Percentiles rank a stretch among this genome's conserved stretches.
These are phyloP conservation scores for Ips nitidus DNA, from an alignment of 1,140 invertebrate genomes.

Conservation along the genomic window DNA sequence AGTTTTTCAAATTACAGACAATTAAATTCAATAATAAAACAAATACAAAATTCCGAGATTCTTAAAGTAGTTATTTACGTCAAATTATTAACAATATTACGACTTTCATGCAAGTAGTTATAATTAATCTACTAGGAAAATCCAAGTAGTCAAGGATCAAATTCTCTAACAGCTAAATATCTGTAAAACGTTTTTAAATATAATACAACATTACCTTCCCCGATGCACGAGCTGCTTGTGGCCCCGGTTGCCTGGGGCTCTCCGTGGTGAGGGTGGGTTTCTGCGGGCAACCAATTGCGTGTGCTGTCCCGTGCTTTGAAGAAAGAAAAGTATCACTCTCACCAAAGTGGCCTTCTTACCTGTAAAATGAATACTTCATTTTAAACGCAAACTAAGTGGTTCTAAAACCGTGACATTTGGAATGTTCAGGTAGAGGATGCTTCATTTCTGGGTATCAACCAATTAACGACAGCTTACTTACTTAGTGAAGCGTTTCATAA, in stretches of 20 bases:
- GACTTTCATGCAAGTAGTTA: too few species aligned
- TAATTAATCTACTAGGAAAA: too few species aligned
- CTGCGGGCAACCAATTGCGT: slow-evolving; percentile 34
- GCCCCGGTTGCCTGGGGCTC: slow-evolving; percentile 93
- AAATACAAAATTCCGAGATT: too few species aligned
- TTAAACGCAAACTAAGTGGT: background rate
- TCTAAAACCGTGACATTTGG: background rate
- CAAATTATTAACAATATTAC: too few species aligned
- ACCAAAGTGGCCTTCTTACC: slow-evolving; percentile 30
- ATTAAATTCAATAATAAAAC: too few species aligned
- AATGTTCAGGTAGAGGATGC: background rate
- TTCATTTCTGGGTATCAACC: too few species aligned
- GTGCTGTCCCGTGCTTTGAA: slow-evolving; percentile 21
- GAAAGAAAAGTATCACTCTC: slow-evolving; percentile 9
- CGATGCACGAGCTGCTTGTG: slow-evolving; percentile 97
- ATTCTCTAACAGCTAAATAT: background rate
- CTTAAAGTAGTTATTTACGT: too few species aligned
- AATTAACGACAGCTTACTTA: too few species aligned
- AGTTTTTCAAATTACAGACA: too few species aligned
- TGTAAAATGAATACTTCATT: slow-evolving; percentile 14
- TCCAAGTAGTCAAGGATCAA: too few species aligned
- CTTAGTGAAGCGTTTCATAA: too few species aligned
- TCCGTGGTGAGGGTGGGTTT: slow-evolving; percentile 77
- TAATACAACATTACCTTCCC: slow-evolving; percentile 76
- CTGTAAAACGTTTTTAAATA: background rate